Conservation (phyloP, 2,797 vertebrate species). For the Heliangelus exortis region DNA sequence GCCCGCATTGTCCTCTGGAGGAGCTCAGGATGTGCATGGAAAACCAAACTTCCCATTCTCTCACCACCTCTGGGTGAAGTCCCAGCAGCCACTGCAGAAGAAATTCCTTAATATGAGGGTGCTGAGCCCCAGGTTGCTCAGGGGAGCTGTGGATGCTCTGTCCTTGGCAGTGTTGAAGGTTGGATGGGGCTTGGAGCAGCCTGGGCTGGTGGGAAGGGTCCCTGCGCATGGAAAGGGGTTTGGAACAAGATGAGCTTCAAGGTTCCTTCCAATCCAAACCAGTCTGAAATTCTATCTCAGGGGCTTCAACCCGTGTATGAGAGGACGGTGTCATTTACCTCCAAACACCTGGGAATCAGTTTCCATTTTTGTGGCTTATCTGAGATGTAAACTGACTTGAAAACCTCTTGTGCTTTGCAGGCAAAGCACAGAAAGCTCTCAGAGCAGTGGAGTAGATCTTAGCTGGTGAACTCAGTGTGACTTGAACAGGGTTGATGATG, state of each 20-base stretch:
- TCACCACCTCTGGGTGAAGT: not conserved
- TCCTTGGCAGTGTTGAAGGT: too few species aligned
- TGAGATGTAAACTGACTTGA: not conserved
- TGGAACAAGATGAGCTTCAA: too few species aligned
- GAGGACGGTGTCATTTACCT: accelerated
- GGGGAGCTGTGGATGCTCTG: too few species aligned
- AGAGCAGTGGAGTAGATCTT: not conserved
- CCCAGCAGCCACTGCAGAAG: not conserved
- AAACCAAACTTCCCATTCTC: not conserved
- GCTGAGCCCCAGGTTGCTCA: too few species aligned
- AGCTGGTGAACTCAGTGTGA: not conserved
- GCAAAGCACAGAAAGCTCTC: not conserved
- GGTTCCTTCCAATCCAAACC: too few species aligned
- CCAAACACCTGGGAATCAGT: not conserved
- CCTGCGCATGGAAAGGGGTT: too few species aligned
- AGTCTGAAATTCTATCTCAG: too few species aligned
- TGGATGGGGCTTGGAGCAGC: too few species aligned
- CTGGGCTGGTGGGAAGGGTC: too few species aligned
- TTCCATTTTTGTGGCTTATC: not conserved
- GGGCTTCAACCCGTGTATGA: not conserved
- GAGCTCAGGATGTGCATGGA: not conserved
- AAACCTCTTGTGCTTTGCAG: not conserved
- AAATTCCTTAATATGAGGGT: too few species aligned
- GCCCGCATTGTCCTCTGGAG: accelerated
- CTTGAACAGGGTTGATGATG: not conserved